Base-by-base conservation (phyloP, 53 echinoderm and acorn worm species). In the Antedon mediterranea region DNA sequence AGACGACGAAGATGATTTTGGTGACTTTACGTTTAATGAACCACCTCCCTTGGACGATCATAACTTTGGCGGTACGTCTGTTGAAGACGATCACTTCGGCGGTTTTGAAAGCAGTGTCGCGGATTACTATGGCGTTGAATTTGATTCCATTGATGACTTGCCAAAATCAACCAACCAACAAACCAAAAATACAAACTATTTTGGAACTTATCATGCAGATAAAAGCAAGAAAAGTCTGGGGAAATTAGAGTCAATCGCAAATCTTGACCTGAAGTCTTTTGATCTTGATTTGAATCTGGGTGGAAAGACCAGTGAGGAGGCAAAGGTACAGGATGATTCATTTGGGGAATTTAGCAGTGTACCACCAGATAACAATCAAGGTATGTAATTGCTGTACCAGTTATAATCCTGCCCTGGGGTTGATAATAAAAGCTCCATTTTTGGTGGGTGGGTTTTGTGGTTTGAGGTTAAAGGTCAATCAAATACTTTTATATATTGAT, bases 341-440 rank as follows among this genome's bases (percentile, higher is more conserved):
- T 88, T 91, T 72, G 91, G 91, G 7, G 91, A 91, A 34, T 88
- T 88, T 75, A 86, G 83, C 72, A 75, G 84, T 43, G 88, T 85
- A 26, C 44, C 79, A 29, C 70, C 85, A 43, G 34, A 31, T 33
- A 32, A 28, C 29, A 5, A 11, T 33, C n/a, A n/a, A n/a, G n/a
- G n/a, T n/a, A n/a, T n/a, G n/a, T n/a, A n/a, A n/a, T n/a, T n/a
- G n/a, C n/a, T n/a, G n/a, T n/a, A n/a, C n/a, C n/a, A n/a, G n/a
- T n/a, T n/a, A n/a, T n/a, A n/a, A n/a, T n/a, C n/a, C n/a, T n/a
- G n/a, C n/a, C n/a, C n/a, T n/a, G n/a, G n/a, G n/a, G n/a, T n/a
- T n/a, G n/a, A n/a, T n/a, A n/a, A n/a, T n/a, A n/a, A n/a, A n/a
- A n/a, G n/a, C n/a, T n/a, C n/a, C n/a, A n/a, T n/a, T n/a, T n/a